Evolutionary conservation across 1,140 invertebrate species (phyloP).

Genomic region (Armadillidium nasatum): DNA sequence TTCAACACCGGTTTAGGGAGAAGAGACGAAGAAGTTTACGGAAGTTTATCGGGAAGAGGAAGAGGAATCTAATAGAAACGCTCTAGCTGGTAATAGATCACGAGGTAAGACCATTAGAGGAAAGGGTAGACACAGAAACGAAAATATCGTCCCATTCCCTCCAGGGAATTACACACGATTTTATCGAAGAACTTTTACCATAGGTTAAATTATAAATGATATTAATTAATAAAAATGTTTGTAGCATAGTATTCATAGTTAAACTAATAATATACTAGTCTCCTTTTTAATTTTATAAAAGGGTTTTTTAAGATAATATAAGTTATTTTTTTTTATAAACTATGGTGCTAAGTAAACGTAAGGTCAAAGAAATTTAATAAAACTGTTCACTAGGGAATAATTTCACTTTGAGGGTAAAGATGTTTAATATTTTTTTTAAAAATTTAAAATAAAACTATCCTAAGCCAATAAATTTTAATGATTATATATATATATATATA

Average conservation of each 20-base stretch:
- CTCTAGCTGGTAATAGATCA: neutral
- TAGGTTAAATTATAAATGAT: neutral
- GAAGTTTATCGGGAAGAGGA: neutral
- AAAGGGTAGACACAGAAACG: neutral
- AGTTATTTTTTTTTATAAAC: neutral
- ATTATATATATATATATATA: too few relatives aligned
- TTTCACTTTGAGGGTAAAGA: too few relatives aligned
- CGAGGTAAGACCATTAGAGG: neutral
- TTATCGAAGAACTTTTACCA: neutral
- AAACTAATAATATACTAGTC: neutral
- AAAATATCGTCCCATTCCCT: neutral
- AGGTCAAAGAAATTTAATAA: too few relatives aligned
- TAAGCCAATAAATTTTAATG: too few relatives aligned
- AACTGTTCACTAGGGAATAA: too few relatives aligned
- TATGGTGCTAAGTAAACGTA: neutral
- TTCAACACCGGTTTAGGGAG: neutral
- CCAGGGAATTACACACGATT: neutral
- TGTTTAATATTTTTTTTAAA: too few relatives aligned
- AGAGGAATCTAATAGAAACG: neutral
- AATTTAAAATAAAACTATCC: too few relatives aligned
- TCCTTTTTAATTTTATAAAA: neutral
- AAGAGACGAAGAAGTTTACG: neutral
- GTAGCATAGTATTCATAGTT: too few relatives aligned
- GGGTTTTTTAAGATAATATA: neutral
- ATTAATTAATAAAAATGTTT: neutral